Conservation (phyloP, 2,888 invertebrate genomes). For the Lochmaea capreae region DNA sequence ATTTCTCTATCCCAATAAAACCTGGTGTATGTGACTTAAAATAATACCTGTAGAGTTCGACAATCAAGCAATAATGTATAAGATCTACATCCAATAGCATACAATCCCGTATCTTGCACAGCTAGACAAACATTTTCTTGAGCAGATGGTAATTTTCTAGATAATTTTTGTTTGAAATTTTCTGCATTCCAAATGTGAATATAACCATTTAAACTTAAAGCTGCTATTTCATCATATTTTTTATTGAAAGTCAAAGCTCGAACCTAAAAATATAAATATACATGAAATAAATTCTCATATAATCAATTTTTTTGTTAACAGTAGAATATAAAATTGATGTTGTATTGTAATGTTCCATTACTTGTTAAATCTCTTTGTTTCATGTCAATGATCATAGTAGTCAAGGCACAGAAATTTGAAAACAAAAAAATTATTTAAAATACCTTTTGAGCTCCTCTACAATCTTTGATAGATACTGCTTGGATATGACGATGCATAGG, state of each 20-base stretch:
- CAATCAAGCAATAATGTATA: conserved; percentile 92
- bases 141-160: conserved; percentile 86
- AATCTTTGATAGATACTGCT: conserved; percentile 81
- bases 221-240: conserved; percentile 87
- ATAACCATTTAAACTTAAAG: conserved; percentile 91
- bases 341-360: too few species aligned
- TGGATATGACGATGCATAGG: conserved; percentile 70
- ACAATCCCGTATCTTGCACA: conserved; percentile 86
- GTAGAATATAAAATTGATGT: neutral
- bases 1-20: too few species aligned
- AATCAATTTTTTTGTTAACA: neutral
- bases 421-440: neutral
- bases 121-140: conserved; percentile 95
- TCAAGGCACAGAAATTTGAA: too few species aligned
- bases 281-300: neutral
- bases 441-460: conserved; percentile 79
- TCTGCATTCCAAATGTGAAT: conserved; percentile 95
- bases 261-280: conserved; percentile 65
- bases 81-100: conserved; percentile 94
- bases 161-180: conserved; percentile 88
- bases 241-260: conserved; percentile 90
- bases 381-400: too few species aligned
- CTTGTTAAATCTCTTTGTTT: too few species aligned
- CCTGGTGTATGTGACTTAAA: neutral
- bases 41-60: conserved; percentile 78